Evolutionary conservation across 2,113 vertebrate genomes (phyloP), one percentile per base, ranked within the genome.

Genomic region (Nettapus auritus): DNA sequence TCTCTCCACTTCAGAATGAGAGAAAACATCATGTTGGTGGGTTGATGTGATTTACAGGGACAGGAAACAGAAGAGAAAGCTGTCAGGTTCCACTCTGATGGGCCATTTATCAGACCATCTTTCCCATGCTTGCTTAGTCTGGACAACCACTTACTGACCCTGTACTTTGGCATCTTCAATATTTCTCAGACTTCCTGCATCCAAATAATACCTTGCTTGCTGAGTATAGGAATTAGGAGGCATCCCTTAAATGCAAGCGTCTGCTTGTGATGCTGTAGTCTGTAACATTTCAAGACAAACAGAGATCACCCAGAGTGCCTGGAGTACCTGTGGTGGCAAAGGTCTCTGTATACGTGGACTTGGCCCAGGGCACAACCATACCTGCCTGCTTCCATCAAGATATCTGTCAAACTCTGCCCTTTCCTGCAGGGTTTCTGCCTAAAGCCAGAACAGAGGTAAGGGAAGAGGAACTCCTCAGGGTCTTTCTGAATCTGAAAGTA

Each of bases 31-130:
- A 71, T 68, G 83, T 90, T 81, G 84, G 62, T 1, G 0, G 42
- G 77, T 68, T 95, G 83, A 90, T 0, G 0, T 79, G 81, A 79
- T 90, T 93, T 20, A 28, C 69, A 66, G 73, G 69, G 66, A 92
- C 90, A 92, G 77, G 84, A 96, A 95, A 82, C 80, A 90, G 88
- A 95, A 84, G 62, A 90, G 88, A 90, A 48, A 81, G 53, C 69
- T 76, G 56, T 84, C 59, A 68, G 53, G 57, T 89, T 90, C 44
- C 56, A 78, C 36, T 81, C 66, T 33, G 57, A 90, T 36, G 55
- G 66, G 10, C 23, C 71, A 20, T 81, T 81, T 91, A 86, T 86
- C 86, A 86, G 50, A 69, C 44, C n/a, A 62, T 88, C 76, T 79
- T 79, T 40, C 44, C 77, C 44, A 93, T 69, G 31, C 33, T 88